Percentiles rank a stretch among this genome's conserved stretches.
Evolutionary conservation across 2,113 vertebrate genomes (phyloP).

Genomic region (Piprites chloris): DNA sequence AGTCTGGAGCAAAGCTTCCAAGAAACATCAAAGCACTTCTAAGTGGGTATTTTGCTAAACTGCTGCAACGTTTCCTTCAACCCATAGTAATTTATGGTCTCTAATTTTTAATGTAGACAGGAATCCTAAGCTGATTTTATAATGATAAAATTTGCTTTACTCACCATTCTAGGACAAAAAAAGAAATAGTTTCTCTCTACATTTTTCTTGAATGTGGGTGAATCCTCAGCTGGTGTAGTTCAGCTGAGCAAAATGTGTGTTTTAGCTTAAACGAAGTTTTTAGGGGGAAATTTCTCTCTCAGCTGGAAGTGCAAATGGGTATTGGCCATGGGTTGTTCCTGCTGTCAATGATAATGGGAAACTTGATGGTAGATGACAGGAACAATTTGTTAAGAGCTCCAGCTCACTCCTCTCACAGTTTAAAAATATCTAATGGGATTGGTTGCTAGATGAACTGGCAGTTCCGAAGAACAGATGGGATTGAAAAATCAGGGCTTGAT

Average conservation of each 20-base stretch:
- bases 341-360: conserved; percentile 18
- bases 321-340: conserved; percentile 9
- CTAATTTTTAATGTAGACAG: background rate
- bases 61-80: background rate
- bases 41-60: background rate
- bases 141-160: background rate
- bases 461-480: conserved; percentile 41
- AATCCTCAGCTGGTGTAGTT: background rate
- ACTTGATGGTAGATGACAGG: conserved; percentile 9
- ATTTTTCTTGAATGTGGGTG: background rate
- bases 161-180: background rate
- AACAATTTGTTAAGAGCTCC: conserved; percentile 15
- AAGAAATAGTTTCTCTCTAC: background rate
- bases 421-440: background rate
- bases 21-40: background rate
- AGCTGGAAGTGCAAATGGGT: background rate
- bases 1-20: background rate
- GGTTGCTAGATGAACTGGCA: conserved; percentile 4
- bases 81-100: background rate
- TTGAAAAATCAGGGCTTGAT: background rate
- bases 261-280: background rate
- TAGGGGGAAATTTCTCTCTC: background rate
- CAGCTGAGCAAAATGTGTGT: background rate
- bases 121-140: background rate
- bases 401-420: conserved; percentile 8